These are phyloP conservation scores for Drosophila ogumai DNA, from an alignment of 1,140 invertebrate species.

Conservation along the genomic window DNA sequence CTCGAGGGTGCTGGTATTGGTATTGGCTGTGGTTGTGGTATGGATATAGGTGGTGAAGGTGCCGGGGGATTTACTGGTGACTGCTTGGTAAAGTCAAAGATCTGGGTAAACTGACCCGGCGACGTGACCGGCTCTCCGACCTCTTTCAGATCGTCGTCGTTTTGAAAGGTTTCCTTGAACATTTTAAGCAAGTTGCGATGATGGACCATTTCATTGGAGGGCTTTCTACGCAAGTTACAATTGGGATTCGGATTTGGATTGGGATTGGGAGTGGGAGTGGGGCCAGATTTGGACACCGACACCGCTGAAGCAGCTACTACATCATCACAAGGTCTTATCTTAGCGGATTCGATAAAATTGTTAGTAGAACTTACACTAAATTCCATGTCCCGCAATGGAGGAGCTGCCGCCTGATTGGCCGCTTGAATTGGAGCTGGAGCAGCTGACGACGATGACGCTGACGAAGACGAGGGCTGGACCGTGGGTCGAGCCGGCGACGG, in stretches of 20 bases:
- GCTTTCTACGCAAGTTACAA: constrained; percentile 82
- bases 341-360: constrained; percentile 73
- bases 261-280: constrained; percentile 24
- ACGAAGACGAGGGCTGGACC: constrained; percentile 9
- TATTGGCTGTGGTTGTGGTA: constrained; percentile 10
- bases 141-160: constrained; percentile 74
- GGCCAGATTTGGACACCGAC: constrained; percentile 61
- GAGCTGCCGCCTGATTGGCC: constrained; percentile 46
- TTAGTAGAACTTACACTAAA: constrained; percentile 85
- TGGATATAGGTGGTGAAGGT: constrained; percentile 12
- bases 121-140: constrained; percentile 30
- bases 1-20: constrained; percentile 21
- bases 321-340: constrained; percentile 63
- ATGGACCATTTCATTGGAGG: constrained; percentile 83
- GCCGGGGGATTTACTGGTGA: constrained; percentile 9
- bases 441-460: constrained; percentile 10
- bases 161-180: constrained; percentile 82
- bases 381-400: constrained; percentile 76
- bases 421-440: constrained; percentile 41
- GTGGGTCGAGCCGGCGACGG: constrained; percentile 18
- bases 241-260: constrained; percentile 17
- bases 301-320: constrained; percentile 76
- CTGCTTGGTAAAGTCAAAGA: constrained; percentile 70
- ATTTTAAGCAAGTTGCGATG: constrained; percentile 79
- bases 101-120: constrained; percentile 55